Conservation (phyloP, 2,888 invertebrate species). For the Rhamnusium bicolor region DNA sequence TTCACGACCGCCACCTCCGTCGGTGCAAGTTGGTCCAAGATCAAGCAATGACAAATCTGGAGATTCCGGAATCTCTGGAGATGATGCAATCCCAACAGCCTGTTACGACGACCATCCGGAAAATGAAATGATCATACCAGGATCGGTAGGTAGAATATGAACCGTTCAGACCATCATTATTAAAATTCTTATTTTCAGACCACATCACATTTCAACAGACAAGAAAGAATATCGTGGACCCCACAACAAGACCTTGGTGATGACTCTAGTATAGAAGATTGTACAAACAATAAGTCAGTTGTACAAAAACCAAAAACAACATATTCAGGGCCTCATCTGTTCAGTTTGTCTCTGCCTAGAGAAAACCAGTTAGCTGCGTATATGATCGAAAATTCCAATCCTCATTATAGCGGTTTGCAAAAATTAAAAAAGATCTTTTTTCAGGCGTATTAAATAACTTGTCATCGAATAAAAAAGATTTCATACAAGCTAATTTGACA, state of each 20-base stretch:
- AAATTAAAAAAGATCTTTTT: too few relatives aligned
- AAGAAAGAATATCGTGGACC: slow-evolving; percentile 78
- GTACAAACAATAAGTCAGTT: slow-evolving; percentile 51
- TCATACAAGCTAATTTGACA: slow-evolving; percentile 53
- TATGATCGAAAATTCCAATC: slow-evolving; percentile 66
- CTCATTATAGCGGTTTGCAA: slow-evolving; percentile 70
- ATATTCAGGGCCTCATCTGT: slow-evolving; percentile 74
- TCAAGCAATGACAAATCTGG: slow-evolving; percentile 82
- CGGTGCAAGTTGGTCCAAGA: slow-evolving; percentile 71
- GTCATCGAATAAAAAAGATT: slow-evolving; percentile 57
- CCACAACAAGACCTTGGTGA: slow-evolving; percentile 88
- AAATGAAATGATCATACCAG: slow-evolving; percentile 11
- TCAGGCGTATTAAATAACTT: slow-evolving; percentile 73
- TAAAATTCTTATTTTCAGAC: slow-evolving; percentile 33
- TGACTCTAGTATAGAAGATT: slow-evolving; percentile 68
- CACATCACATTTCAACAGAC: slow-evolving; percentile 33
- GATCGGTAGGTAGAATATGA: slow-evolving; percentile 7
- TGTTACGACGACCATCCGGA: slow-evolving; percentile 71
- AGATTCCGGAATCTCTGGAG: slow-evolving; percentile 89
- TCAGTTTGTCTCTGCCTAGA: slow-evolving; percentile 84
- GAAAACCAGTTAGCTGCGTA: slow-evolving; percentile 74
- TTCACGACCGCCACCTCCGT: slow-evolving; percentile 73
- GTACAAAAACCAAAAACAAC: slow-evolving; percentile 39
- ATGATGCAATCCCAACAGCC: slow-evolving; percentile 74
- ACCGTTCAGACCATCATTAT: background rate